Base-by-base conservation (phyloP, 2,113 vertebrate species). In the Ranitomeya variabilis region DNA sequence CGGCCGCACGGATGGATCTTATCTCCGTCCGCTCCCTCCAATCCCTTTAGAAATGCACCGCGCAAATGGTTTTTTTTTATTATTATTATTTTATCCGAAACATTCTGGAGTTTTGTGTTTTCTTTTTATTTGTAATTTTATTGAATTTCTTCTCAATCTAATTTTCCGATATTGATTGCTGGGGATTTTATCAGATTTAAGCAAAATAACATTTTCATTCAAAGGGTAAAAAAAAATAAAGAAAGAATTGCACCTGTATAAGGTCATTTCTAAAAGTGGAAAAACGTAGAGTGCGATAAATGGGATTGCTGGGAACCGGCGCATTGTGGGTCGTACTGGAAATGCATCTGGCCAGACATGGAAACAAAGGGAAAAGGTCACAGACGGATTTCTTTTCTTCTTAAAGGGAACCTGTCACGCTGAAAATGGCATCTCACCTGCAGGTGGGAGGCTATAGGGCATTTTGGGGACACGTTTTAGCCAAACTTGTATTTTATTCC, bases 1-100 rank as follows among this genome's bases (percentile, higher is more conserved):
- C 11, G 77, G 57, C 84, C 80, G 0, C 90, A 90, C 7, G 19
- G 9, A 57, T 64, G 57, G 85, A 54, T 82, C 84, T 78, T 67
- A 14, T 85, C 90, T 89, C 86, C 86, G 90, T 92, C 73, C 15
- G 26, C 54, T 76, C 86, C 55, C 55, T 8, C n/a, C 0, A 15
- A 3, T 80, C 78, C 83, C 88, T 89, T 90, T 78, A 78, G 2
- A 78, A 90, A 59, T 0, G 0, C 6, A 13, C 86, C 51, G 64
- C 52, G 60, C 82, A 60, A 3, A 16, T 4, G 7, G 7, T 23
- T 37, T 8, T 45, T 45, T 45, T 45, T 45, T 45, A 4, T 45
- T 45, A 4, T 45, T 45, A 45, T 45, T 45, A 45, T 45, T 45
- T 45, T 45, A 45, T 23, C 52, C 52, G n/a, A 79, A 54, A 86